A percentile compares a stretch with the other conserved stretches of the same genome.
Conservation (phyloP, 2,797 vertebrate species). For the Heliangelus exortis region DNA sequence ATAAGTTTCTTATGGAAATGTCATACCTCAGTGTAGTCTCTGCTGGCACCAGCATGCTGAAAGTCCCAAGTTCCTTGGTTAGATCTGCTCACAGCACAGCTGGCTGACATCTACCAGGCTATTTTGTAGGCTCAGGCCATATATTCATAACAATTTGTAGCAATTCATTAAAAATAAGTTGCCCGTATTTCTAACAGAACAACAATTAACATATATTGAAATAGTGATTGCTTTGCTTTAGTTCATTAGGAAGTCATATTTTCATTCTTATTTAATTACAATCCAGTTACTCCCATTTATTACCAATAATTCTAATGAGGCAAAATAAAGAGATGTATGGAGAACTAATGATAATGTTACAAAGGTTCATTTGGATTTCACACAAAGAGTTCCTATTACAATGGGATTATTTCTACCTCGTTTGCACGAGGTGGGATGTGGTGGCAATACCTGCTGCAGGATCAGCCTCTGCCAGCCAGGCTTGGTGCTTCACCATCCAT, state of each 20-base stretch:
- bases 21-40: background rate
- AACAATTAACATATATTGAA: slow-evolving; percentile 68
- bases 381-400: slow-evolving; percentile 51
- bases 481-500: background rate
- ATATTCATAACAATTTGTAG: slow-evolving; percentile 57
- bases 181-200: slow-evolving; percentile 55
- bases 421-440: background rate
- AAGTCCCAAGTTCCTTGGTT: background rate
- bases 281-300: slow-evolving; percentile 73
- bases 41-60: background rate
- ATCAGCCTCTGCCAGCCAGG: background rate
- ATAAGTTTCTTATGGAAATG: background rate
- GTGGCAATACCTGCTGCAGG: slow-evolving; percentile 23
- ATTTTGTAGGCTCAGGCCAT: background rate
- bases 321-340: slow-evolving; percentile 69
- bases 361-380: slow-evolving; percentile 73
- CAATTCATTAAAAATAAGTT: slow-evolving; percentile 65
- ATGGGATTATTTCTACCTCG: slow-evolving; percentile 49
- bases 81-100: background rate
- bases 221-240: slow-evolving; percentile 70
- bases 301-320: slow-evolving; percentile 73
- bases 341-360: slow-evolving; percentile 72
- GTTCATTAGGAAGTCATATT: slow-evolving; percentile 76
- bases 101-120: background rate
- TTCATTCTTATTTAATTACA: slow-evolving; percentile 80